phyloP scores from a whole-genome alignment of 1,140 invertebrate species.

The Harlomillsia oculata region DNA sequence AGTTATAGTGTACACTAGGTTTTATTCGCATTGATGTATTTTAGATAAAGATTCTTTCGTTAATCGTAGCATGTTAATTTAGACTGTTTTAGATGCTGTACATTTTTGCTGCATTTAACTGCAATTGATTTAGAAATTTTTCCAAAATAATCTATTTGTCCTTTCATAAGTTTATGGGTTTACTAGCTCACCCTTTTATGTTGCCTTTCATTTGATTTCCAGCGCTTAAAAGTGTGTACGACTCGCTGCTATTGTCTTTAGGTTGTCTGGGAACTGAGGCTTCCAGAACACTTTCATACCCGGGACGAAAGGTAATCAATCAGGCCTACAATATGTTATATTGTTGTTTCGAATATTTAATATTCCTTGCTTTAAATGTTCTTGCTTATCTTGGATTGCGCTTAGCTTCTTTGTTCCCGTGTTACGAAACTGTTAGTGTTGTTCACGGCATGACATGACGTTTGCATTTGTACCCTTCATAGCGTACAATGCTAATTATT shows the following conservation, averaged over 20 bases:
- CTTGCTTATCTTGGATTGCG: neutral
- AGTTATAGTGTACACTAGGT: neutral
- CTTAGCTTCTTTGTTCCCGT: neutral
- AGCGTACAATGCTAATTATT: neutral
- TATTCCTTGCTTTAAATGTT: neutral
- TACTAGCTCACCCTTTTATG: neutral
- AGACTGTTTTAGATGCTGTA: no score
- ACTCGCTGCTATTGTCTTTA: conserved; percentile 18
- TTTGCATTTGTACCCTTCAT: neutral
- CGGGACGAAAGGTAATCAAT: neutral
- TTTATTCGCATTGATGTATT: neutral
- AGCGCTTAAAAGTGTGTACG: conserved; percentile 30
- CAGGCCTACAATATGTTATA: neutral
- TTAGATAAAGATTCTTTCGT: neutral
- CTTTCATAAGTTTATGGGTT: neutral
- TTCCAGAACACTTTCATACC: no score
- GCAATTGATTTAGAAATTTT: neutral
- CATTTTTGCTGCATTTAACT: no score
- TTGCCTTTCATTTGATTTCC: conserved; percentile 18
- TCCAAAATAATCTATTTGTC: neutral
- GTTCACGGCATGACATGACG: neutral
- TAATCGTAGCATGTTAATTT: neutral
- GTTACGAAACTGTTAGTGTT: neutral
- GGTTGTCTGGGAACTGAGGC: conserved; percentile 21
- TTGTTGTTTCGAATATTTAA: neutral